Evolutionary conservation across 1,140 invertebrate species (phyloP).

Genomic region (Ctenoplectra terminalis): DNA sequence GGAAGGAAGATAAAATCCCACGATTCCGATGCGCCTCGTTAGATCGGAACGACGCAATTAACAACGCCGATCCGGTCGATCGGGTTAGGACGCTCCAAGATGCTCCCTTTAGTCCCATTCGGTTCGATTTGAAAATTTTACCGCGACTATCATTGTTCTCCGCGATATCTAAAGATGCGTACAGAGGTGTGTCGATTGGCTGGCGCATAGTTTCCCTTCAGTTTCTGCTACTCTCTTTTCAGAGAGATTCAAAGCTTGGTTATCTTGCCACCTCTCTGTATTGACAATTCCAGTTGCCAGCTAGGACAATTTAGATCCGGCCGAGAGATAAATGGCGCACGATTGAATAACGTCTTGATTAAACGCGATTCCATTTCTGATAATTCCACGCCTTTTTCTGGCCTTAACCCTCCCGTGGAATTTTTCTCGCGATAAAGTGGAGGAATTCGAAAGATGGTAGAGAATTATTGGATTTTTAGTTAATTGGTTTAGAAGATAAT

Average conservation of each 20-base stretch:
- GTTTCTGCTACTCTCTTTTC: too few species aligned
- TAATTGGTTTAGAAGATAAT: too few species aligned
- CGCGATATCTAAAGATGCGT: background rate
- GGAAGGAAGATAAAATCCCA: constrained; percentile 37
- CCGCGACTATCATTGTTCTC: background rate
- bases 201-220: too few species aligned
- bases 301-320: constrained; percentile 14
- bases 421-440: background rate
- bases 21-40: constrained; percentile 32
- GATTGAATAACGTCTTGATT: constrained; percentile 21
- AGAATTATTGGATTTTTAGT: background rate
- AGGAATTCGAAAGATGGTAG: background rate
- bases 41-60: constrained; percentile 45
- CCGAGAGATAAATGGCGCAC: constrained; percentile 13
- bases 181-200: background rate
- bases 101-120: constrained; percentile 20
- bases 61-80: constrained; percentile 38
- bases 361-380: constrained; percentile 3
- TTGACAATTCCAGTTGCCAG: constrained; percentile 13
- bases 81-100: background rate
- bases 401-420: background rate
- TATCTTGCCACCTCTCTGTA: constrained; percentile 1
- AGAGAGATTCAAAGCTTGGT: background rate
- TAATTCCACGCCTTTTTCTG: background rate
- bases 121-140: constrained; percentile 41